Percentiles rank a stretch among this genome's conserved stretches.
Conservation (phyloP, 1,140 invertebrate species). For the Prorops nasuta region DNA sequence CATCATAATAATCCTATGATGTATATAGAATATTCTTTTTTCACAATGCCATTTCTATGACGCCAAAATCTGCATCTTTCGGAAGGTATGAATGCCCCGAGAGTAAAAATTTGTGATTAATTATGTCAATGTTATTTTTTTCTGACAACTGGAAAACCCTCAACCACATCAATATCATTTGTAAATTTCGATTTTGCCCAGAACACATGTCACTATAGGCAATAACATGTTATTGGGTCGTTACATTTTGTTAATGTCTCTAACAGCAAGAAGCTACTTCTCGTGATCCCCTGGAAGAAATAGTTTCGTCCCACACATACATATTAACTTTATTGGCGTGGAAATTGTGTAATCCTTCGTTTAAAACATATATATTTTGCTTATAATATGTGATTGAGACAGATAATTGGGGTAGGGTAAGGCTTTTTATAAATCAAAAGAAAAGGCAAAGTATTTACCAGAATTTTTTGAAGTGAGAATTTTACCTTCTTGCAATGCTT, state of each 20-base stretch:
- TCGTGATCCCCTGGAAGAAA: conserved; percentile 30
- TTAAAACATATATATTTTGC: conserved; percentile 26
- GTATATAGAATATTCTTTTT: conserved; percentile 26
- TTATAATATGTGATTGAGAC: conserved; percentile 30
- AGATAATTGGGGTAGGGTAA: conserved; percentile 25
- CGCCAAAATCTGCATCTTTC: conserved; percentile 16
- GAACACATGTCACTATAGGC: conserved; percentile 34
- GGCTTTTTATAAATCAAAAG: conserved; percentile 29
- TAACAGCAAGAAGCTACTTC: conserved; percentile 25
- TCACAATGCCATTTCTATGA: conserved; percentile 17
- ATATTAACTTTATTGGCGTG: conserved; percentile 23
- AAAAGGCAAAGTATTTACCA: conserved; percentile 23
- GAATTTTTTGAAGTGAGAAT: conserved; percentile 20
- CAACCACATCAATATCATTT: conserved; percentile 32
- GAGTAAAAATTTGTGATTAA: conserved; percentile 8
- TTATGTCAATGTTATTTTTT: conserved; percentile 29
- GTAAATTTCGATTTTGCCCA: conserved; percentile 36
- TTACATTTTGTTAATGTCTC: conserved; percentile 28
- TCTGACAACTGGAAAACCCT: conserved; percentile 31
- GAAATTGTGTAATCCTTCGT: conserved; percentile 21
- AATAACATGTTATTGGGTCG: conserved; percentile 27
- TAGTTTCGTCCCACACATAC: conserved; percentile 25
- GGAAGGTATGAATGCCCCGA: conserved; percentile 9
- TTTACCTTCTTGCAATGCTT: conserved; percentile 26
- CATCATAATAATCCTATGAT: conserved; percentile 26